These are phyloP conservation scores for Antennarius striatus DNA, from an alignment of 2,113 vertebrate genomes.

Conservation along the genomic window DNA sequence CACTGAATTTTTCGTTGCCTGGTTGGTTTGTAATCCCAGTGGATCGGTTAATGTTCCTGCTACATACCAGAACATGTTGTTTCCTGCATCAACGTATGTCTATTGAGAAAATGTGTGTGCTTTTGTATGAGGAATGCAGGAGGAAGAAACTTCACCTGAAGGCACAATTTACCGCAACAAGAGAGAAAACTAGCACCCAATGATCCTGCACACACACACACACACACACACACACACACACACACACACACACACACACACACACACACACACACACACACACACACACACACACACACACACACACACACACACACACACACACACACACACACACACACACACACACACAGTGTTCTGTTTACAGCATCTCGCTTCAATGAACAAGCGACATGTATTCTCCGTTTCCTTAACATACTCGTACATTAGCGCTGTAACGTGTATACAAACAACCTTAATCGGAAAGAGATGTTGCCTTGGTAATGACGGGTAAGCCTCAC, in stretches of 20 bases:
- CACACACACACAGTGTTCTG: no score
- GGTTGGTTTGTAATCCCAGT: slow-evolving; percentile 23
- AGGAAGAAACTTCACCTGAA: slow-evolving; percentile 39
- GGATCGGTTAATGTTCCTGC: slow-evolving; percentile 20
- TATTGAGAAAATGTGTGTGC: slow-evolving; percentile 19
- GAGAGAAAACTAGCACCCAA: slow-evolving; percentile 14
- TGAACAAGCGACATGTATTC: not conserved
- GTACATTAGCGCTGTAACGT: not conserved
- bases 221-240: no score
- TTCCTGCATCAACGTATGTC: slow-evolving; percentile 28
- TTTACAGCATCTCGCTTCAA: slow-evolving; percentile 22
- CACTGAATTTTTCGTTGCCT: slow-evolving; percentile 9
- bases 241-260: no score
- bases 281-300: no score
- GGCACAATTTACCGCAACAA: slow-evolving; percentile 31
- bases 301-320: no score
- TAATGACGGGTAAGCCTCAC: slow-evolving; percentile 33
- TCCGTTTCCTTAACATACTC: not conserved
- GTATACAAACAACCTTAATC: not conserved
- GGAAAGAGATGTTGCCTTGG: slow-evolving; percentile 23
- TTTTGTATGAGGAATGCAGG: slow-evolving; percentile 24
- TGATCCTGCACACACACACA: slow-evolving; percentile 22
- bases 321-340: no score
- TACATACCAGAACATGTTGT: slow-evolving; percentile 48
- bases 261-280: no score